phyloP scores from a whole-genome alignment of 2,113 vertebrate genomes.

The Laticauda colubrina region DNA sequence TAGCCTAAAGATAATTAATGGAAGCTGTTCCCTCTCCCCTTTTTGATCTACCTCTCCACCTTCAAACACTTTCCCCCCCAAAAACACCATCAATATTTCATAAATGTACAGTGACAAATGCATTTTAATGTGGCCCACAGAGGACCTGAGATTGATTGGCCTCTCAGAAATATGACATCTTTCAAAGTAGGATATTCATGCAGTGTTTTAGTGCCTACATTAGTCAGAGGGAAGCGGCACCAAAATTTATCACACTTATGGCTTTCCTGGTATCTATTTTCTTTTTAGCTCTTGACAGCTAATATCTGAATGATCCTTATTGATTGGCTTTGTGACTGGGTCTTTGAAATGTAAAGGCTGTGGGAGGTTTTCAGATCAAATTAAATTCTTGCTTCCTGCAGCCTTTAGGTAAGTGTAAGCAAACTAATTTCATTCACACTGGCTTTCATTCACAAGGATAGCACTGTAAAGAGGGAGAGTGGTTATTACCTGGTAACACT shows the following conservation, averaged over 20 bases:
- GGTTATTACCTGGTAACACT: background rate
- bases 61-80: slow-evolving; percentile 69
- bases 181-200: slow-evolving; percentile 89
- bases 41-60: slow-evolving; percentile 78
- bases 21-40: slow-evolving; percentile 63
- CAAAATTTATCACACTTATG: slow-evolving; percentile 98
- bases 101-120: slow-evolving; percentile 93
- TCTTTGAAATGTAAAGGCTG: slow-evolving; percentile 72
- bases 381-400: slow-evolving; percentile 55
- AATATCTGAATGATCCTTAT: slow-evolving; percentile 80
- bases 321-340: slow-evolving; percentile 81
- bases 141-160: slow-evolving; percentile 89
- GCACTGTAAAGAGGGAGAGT: background rate
- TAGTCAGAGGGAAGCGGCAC: slow-evolving; percentile 82
- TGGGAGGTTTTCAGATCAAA: slow-evolving; percentile 62
- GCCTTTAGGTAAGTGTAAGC: slow-evolving; percentile 40
- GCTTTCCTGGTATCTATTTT: slow-evolving; percentile 96
- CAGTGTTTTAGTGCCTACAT: slow-evolving; percentile 97
- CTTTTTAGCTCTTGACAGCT: slow-evolving; percentile 84
- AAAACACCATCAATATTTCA: slow-evolving; percentile 88
- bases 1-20: slow-evolving; percentile 78
- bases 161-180: slow-evolving; percentile 86
- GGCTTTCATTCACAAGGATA: slow-evolving; percentile 44
- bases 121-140: slow-evolving; percentile 88
- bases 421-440: slow-evolving; percentile 53